These are phyloP conservation scores for Rapana venosa DNA, from an alignment of 2,888 invertebrate species.

Conservation along the genomic window DNA sequence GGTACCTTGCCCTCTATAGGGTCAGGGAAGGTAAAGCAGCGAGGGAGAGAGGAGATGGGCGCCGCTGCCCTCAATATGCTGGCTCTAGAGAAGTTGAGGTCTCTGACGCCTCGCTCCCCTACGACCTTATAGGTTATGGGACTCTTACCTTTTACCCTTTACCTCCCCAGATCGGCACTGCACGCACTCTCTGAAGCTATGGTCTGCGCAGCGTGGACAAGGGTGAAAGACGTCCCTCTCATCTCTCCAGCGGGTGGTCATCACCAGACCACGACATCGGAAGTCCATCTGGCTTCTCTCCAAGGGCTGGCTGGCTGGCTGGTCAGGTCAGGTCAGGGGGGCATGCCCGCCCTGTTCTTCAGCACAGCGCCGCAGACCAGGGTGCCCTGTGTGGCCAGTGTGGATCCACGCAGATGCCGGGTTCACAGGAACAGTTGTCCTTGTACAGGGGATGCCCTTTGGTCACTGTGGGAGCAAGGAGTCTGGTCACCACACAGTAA, in stretches of 20 bases:
- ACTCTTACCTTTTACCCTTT: too few relatives aligned
- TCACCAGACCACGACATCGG: background rate
- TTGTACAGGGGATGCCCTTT: slow-evolving; percentile 21
- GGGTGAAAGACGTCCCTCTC: slow-evolving; percentile 31
- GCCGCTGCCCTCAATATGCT: too few relatives aligned
- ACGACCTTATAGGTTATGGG: too few relatives aligned
- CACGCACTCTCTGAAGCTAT: background rate
- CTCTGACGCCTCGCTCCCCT: too few relatives aligned
- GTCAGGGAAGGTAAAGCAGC: too few relatives aligned
- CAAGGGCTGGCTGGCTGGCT: background rate
- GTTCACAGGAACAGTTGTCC: slow-evolving; percentile 46
- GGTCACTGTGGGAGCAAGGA: background rate
- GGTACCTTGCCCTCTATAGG: too few relatives aligned
- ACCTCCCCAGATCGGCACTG: slow-evolving; percentile 25
- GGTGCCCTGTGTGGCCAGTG: slow-evolving; percentile 4
- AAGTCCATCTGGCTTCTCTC: background rate
- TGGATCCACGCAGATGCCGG: background rate
- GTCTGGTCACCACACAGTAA: background rate
- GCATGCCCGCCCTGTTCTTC: slow-evolving; percentile 27
- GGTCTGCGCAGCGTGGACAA: slow-evolving; percentile 4
- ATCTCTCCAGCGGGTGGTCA: slow-evolving; percentile 36
- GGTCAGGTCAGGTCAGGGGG: background rate
- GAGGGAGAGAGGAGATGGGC: too few relatives aligned
- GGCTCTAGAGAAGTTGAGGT: too few relatives aligned
- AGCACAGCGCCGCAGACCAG: slow-evolving; percentile 41